Evolutionary conservation across 2,113 vertebrate genomes (phyloP), one percentile per base, ranked within the genome.

Genomic region (Potamarius usumacintae): DNA sequence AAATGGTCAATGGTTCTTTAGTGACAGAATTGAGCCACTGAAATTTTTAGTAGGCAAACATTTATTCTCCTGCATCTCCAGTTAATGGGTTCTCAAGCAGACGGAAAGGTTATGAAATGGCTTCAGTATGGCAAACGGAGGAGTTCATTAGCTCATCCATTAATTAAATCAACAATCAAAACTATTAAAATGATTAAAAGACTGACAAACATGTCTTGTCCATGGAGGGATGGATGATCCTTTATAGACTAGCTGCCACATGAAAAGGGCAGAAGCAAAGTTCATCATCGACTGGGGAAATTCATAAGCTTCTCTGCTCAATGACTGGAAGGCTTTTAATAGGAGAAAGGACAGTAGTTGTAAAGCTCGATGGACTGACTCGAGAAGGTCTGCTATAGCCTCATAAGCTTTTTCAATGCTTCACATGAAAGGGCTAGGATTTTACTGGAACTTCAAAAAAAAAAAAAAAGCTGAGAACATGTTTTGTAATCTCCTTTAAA

Each of bases 161-260:
- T 91, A 93, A 94, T 93, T 92, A 92, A 90, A 89, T 93, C 92
- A 93, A 94, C 94, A 94, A 92, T 92, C 91, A n/a, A 88, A 93
- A 89, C 92, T 89, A 90, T 92, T 94, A 87, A 84, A 88, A 93
- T 91, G 88, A 93, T 91, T 92, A 88, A 90, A 91, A 92, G 81
- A 72, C 50, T 87, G 89, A 91, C 88, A 94, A 94, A 94, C 91
- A 92, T 89, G 90, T 85, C 87, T 90, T 52, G 89, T 92, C 89
- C 72, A 69, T 86, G 85, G 88, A 82, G 88, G 88, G 85, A 89
- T 82, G 82, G 90, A 89, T 91, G 92, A 91, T 91, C 92, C 93
- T 93, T 93, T 55, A 76, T 18, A 27, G 58, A 62, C 90, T 93
- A 60, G 90, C 90, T 78, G 84, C 58, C 58, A 52, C 50, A 65